phyloP scores from a whole-genome alignment of 1,140 invertebrate genomes.

The Pseudachorutes palmiensis region DNA sequence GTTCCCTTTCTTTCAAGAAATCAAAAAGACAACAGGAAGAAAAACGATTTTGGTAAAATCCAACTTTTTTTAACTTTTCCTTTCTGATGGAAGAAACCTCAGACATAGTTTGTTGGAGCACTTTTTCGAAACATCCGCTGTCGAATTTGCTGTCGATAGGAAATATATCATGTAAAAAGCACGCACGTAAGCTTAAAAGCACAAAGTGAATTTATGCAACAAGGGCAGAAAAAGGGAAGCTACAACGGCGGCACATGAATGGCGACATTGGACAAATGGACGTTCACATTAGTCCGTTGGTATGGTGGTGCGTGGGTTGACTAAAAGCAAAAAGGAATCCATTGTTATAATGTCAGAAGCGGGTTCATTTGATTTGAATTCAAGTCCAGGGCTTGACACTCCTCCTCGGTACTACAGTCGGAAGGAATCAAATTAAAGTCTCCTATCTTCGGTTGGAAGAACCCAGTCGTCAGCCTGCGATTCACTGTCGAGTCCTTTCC shows the following conservation, averaged over 20 bases:
- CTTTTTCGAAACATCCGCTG: neutral
- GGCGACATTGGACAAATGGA: neutral
- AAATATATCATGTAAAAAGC: neutral
- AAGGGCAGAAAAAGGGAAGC: neutral
- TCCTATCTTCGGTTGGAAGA: too few relatives aligned
- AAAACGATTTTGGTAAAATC: neutral
- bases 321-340: too few relatives aligned
- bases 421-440: neutral
- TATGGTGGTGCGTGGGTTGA: too few relatives aligned
- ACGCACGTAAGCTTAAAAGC: too few relatives aligned
- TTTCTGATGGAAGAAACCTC: too few relatives aligned
- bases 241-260: neutral
- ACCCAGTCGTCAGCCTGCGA: too few relatives aligned
- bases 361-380: neutral
- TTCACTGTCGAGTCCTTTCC: too few relatives aligned
- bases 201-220: neutral
- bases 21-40: neutral
- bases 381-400: neutral
- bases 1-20: neutral
- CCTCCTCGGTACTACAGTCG: too few relatives aligned
- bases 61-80: neutral
- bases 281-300: neutral
- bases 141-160: neutral
- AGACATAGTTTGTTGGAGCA: too few relatives aligned
- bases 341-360: neutral